Evolutionary conservation across 2,797 vertebrate genomes (phyloP), one percentile per base, ranked within the genome.

Genomic region (Emydoidea blandingii): DNA sequence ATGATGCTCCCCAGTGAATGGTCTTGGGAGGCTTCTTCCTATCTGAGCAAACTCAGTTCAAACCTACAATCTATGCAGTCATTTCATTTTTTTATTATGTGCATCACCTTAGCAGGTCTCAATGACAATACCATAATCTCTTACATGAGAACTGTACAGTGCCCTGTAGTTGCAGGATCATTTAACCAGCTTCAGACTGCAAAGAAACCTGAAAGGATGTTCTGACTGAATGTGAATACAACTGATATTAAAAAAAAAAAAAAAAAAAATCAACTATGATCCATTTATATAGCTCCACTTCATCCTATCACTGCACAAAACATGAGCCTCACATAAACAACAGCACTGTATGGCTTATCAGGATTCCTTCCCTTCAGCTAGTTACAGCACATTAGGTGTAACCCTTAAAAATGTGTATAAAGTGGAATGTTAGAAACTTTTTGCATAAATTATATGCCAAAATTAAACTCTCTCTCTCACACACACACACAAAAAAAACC

Each of bases 121-220:
- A 89, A 86, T 90, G 87, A 86, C 91, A 89, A 34, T 3, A 41
- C 41, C 6, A 23, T 44, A 68, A n/a, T 54, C 78, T 79, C 31
- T 27, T 8, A 11, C 50, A 27, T 4, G 1, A 21, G 10, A 5
- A 8, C 62, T 4, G 49, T 25, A 2, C 2, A 1, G 25, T 34
- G 9, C 52, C 50, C 57, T 1, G 31, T 18, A 25, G n/a, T 41
- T 25, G 72, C 41, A 16, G 27, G 6, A 1, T n/a, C 37, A 68
- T 54, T 1, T 8, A 44, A 29, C 7, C 12, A 29, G 74, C 12
- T 1, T 37, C 27, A 3, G 29, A 1, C 47, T 19, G 18, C 41
- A 4, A 50, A 56, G 0, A 3, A 78, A 41, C 72, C 80, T 3
- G 6, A n/a, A 56, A 53, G 68, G 79, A 19, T 9, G 34, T 19